phyloP scores from a whole-genome alignment of 2,797 vertebrate genomes.

The Bucorvus abyssinicus region DNA sequence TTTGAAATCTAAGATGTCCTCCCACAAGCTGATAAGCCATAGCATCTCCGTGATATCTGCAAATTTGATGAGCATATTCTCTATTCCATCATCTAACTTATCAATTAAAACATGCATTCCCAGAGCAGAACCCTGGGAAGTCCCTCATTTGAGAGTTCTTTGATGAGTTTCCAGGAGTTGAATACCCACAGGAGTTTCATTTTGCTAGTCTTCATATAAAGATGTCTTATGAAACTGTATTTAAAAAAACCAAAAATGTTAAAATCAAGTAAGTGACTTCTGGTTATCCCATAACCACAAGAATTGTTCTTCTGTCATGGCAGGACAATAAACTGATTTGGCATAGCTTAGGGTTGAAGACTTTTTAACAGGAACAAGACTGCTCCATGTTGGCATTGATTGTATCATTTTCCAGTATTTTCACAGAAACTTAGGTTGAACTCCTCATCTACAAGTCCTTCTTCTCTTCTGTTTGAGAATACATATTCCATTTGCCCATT shows the following conservation, averaged over 20 bases:
- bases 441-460: background rate
- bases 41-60: background rate
- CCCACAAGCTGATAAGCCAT: background rate
- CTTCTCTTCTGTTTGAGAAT: background rate
- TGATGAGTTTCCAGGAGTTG: background rate
- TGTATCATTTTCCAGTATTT: background rate
- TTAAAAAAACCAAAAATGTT: background rate
- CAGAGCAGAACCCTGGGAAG: background rate
- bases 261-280: background rate
- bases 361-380: background rate
- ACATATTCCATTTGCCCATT: background rate
- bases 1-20: background rate
- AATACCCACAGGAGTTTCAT: background rate
- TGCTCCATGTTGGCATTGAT: background rate
- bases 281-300: background rate
- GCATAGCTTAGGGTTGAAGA: background rate
- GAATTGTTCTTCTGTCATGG: background rate
- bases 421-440: background rate
- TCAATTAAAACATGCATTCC: background rate
- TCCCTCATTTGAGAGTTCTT: background rate
- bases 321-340: background rate
- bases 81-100: background rate
- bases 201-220: background rate
- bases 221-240: background rate
- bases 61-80: background rate